These are phyloP conservation scores for Drosophila paramelanica DNA, from an alignment of 2,888 invertebrate species.

Conservation along the genomic window DNA sequence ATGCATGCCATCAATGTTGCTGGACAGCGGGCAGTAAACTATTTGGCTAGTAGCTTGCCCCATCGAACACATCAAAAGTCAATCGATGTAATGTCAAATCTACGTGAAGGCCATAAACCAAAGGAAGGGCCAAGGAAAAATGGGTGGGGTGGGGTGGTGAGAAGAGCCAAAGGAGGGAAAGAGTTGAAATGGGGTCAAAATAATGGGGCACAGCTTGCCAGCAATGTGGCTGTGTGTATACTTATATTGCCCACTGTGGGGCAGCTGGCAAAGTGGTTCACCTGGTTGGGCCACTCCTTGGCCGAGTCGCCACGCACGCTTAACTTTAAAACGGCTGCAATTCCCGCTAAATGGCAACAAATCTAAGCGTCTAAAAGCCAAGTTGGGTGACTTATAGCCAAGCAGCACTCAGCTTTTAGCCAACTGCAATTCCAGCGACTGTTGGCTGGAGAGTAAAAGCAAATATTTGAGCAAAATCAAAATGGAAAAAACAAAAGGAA, in stretches of 20 bases:
- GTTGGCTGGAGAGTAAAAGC: conserved; percentile 20
- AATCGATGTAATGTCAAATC: conserved; percentile 69
- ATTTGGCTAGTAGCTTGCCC: conserved; percentile 11
- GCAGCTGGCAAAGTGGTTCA: conserved; percentile 27
- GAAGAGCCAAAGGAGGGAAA: not conserved
- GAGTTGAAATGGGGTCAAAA: conserved; percentile 1
- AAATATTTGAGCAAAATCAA: conserved; percentile 29
- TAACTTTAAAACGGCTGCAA: conserved; percentile 45
- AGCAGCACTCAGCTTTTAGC: conserved; percentile 13
- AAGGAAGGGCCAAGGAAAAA: conserved; percentile 3
- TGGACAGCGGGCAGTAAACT: conserved; percentile 15
- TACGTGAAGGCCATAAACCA: conserved; percentile 34
- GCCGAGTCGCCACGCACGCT: conserved; percentile 22
- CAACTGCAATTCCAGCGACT: conserved; percentile 33
- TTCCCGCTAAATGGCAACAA: conserved; percentile 50
- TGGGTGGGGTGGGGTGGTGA: not conserved
- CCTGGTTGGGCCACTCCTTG: conserved; percentile 44
- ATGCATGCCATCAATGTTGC: not conserved
- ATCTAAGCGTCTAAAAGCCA: conserved; percentile 45
- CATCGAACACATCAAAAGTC: conserved; percentile 53
- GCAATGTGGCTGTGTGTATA: conserved; percentile 25
- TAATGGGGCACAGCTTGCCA: conserved; percentile 42
- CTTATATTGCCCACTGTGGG: conserved; percentile 2
- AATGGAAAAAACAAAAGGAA: conserved; percentile 1
- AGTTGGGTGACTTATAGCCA: conserved; percentile 33